Evolutionary conservation across 2,113 vertebrate species (phyloP).

Genomic region (Balaenoptera acutorostrata): DNA sequence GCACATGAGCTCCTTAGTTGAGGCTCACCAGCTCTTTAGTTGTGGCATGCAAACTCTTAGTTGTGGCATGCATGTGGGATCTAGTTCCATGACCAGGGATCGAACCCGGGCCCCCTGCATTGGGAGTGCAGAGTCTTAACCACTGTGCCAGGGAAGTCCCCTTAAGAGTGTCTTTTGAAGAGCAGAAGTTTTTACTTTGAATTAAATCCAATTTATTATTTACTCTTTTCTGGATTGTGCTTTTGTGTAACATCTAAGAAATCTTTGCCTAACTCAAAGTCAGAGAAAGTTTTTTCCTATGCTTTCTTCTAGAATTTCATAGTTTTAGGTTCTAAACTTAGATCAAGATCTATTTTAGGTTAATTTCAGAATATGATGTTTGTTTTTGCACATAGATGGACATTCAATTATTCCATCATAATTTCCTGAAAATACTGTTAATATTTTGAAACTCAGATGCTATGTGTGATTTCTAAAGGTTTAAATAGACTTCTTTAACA

Average conservation of each 20-base stretch:
- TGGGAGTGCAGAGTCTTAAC: no score
- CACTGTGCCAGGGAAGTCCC: no score
- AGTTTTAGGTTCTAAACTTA: background rate
- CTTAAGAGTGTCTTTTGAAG: background rate
- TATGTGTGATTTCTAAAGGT: background rate
- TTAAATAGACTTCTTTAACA: background rate
- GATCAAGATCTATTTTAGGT: background rate
- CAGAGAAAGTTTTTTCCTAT: background rate
- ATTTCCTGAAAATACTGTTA: background rate
- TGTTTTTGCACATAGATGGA: background rate
- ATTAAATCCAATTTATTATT: background rate
- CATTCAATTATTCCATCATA: background rate
- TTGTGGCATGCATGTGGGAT: no score
- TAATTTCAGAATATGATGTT: background rate
- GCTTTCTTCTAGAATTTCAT: background rate
- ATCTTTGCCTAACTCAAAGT: background rate
- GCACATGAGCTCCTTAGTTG: no score
- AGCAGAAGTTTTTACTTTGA: background rate
- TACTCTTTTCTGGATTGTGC: background rate
- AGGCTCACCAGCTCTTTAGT: no score
- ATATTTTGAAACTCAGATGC: background rate
- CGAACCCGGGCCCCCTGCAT: rapidly evolving
- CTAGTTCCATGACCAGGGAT: no score
- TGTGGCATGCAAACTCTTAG: no score
- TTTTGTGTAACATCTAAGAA: background rate